Evolutionary conservation across 2,888 invertebrate species (phyloP).

Genomic region (Diogma glabrata): DNA sequence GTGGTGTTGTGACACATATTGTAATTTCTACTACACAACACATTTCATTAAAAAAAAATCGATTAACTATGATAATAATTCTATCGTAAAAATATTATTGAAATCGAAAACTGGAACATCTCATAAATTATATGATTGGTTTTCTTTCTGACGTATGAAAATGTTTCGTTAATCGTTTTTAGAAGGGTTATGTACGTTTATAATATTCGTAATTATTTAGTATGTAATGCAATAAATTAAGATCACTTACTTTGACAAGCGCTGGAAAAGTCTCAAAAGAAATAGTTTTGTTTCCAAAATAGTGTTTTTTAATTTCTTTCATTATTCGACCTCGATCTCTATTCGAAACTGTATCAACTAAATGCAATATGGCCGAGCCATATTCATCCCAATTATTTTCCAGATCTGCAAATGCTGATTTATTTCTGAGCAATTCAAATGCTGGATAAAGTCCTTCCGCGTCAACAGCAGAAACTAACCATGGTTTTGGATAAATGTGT

Average conservation of each 20-base stretch:
- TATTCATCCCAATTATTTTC: conserved; percentile 46
- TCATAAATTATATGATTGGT: too few relatives aligned
- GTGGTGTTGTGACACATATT: too few relatives aligned
- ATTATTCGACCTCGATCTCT: conserved; percentile 38
- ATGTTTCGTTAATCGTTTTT: too few relatives aligned
- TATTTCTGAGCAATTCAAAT: conserved; percentile 39
- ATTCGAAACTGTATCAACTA: conserved; percentile 44
- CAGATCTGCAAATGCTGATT: conserved; percentile 44
- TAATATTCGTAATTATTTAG: too few relatives aligned
- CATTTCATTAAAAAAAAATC: too few relatives aligned
- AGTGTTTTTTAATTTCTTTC: conserved; percentile 42
- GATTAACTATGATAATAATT: too few relatives aligned
- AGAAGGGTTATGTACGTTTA: too few relatives aligned
- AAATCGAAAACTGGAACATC: too few relatives aligned
- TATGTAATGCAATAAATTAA: too few relatives aligned
- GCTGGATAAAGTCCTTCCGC: conserved; percentile 66
- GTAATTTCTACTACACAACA: too few relatives aligned
- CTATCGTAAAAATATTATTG: too few relatives aligned
- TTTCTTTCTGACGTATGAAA: too few relatives aligned
- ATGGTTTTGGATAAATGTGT: conserved; percentile 52
- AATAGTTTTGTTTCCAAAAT: conserved; percentile 37
- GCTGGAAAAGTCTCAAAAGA: neutral
- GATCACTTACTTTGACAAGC: conserved; percentile 28
- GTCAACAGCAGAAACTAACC: conserved; percentile 53
- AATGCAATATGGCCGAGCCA: conserved; percentile 50